Evolutionary conservation across 2,797 vertebrate species (phyloP).

Genomic region (Oceanodroma leucorhoa): DNA sequence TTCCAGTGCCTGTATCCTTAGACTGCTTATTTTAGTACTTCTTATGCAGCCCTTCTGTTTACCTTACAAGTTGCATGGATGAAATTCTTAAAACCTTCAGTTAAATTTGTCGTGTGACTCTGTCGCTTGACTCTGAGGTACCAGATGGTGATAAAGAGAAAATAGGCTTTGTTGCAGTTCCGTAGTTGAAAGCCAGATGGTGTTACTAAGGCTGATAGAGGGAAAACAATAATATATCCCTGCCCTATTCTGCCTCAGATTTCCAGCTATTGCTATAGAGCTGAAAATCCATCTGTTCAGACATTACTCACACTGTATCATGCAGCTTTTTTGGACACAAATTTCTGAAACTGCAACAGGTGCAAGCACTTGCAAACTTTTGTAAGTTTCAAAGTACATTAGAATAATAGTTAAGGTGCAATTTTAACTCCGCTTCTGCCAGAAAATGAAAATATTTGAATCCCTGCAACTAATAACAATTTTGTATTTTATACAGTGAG

Average conservation of each 20-base stretch:
- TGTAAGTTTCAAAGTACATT: neutral
- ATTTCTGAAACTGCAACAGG: neutral
- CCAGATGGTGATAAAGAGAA: conserved; percentile 62
- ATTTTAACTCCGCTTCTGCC: neutral
- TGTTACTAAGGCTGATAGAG: conserved; percentile 64
- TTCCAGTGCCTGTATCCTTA: neutral
- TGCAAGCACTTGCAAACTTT: neutral
- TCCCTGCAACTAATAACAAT: neutral
- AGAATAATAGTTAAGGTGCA: neutral
- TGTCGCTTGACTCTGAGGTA: neutral
- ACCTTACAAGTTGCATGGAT: neutral
- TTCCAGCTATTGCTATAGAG: conserved; percentile 18
- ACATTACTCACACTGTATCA: conserved; percentile 13
- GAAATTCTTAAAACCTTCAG: conserved; percentile 10
- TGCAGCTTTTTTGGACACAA: neutral
- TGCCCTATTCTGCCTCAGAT: conserved; percentile 11
- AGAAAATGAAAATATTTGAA: neutral
- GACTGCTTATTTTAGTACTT: neutral
- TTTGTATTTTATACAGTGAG: neutral
- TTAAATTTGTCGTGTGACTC: conserved; percentile 23
- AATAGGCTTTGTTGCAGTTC: conserved; percentile 68
- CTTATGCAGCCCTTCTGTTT: neutral
- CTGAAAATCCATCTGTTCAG: conserved; percentile 45
- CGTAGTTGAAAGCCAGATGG: conserved; percentile 62
- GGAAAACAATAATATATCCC: conserved; percentile 37